Conservation (phyloP, 1,140 invertebrate genomes). For the Bombus vancouverensis region DNA sequence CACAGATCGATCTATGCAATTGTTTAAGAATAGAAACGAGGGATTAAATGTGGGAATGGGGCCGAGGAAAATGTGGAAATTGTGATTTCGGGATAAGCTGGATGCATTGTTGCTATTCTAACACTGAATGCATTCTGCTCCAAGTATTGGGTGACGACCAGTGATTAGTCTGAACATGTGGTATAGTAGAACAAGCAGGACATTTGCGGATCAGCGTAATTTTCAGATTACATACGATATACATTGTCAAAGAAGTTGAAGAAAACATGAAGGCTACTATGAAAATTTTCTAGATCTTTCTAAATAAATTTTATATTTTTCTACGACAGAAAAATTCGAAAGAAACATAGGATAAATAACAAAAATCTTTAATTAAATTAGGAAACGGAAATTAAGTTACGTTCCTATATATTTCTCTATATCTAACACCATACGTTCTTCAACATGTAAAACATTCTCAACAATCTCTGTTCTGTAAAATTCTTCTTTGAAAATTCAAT, state of each 20-base stretch:
- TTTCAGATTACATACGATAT: too few relatives aligned
- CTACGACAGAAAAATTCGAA: neutral
- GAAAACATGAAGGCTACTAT: neutral
- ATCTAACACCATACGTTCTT: neutral
- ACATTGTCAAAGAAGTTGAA: too few relatives aligned
- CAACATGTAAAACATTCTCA: neutral
- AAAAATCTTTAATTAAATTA: neutral
- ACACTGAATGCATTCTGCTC: neutral
- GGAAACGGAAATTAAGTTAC: neutral
- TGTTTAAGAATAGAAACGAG: slow-evolving; percentile 11
- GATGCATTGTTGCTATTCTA: slow-evolving; percentile 11
- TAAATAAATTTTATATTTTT: too few relatives aligned
- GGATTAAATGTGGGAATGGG: slow-evolving; percentile 35
- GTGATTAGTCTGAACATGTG: neutral
- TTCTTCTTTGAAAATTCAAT: neutral
- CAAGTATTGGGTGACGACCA: neutral
- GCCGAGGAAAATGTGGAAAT: slow-evolving; percentile 35
- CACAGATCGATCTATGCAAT: slow-evolving; percentile 23
- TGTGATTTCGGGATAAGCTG: slow-evolving; percentile 40
- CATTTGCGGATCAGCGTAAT: neutral
- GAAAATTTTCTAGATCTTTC: neutral
- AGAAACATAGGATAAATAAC: too few relatives aligned
- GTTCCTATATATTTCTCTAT: too few relatives aligned
- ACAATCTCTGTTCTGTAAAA: neutral
- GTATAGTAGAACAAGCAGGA: neutral